phyloP scores from a whole-genome alignment of 2,113 vertebrate genomes.

The Heloderma charlesbogerti region DNA sequence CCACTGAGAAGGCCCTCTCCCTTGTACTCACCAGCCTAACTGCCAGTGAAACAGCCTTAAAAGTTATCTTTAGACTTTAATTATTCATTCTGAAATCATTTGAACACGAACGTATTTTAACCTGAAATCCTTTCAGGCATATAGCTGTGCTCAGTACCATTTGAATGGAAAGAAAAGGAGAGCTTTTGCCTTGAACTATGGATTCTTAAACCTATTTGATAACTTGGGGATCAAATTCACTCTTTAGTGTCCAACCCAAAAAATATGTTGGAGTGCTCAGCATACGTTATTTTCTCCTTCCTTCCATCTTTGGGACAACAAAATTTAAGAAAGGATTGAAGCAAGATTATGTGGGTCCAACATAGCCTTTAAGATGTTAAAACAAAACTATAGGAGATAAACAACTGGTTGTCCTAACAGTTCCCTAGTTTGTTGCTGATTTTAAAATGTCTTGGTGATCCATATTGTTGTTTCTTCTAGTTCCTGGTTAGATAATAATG shows the following conservation, averaged over 20 bases:
- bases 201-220: not conserved
- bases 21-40: too few relatives aligned
- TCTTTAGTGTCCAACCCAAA: too few relatives aligned
- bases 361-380: too few relatives aligned
- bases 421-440: not conserved
- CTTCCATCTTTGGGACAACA: too few relatives aligned
- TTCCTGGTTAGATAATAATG: slow-evolving; percentile 89
- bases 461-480: slow-evolving; percentile 70
- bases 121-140: not conserved
- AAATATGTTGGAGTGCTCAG: too few relatives aligned
- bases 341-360: too few relatives aligned
- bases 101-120: not conserved
- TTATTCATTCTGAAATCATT: not conserved
- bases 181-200: not conserved
- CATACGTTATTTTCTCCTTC: too few relatives aligned
- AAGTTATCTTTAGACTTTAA: not conserved
- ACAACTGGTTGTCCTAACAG: too few relatives aligned
- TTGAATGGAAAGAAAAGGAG: not conserved
- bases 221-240: too few relatives aligned
- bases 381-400: too few relatives aligned
- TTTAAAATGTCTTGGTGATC: not conserved
- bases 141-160: not conserved
- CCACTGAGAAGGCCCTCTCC: too few relatives aligned
- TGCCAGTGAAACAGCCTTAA: not conserved
- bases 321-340: too few relatives aligned